Percentiles rank a stretch among this genome's conserved stretches.
These are phyloP conservation scores for Ischnura elegans DNA, from an alignment of 2,888 invertebrate species.

Conservation along the genomic window DNA sequence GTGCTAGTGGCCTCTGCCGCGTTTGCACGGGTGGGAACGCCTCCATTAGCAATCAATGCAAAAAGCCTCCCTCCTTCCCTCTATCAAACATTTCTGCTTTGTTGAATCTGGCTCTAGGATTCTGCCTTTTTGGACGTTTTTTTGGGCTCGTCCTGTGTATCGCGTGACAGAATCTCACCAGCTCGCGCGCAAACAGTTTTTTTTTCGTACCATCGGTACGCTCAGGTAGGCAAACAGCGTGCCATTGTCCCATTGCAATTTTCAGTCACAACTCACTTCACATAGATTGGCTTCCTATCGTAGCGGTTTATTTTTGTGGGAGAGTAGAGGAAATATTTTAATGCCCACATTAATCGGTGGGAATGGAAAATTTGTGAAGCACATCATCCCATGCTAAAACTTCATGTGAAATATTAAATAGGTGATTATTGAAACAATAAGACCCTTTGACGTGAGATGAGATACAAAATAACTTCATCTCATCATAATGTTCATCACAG, in stretches of 20 bases:
- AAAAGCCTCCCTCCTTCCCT: background rate
- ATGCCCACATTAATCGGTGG: no score
- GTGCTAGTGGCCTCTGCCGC: background rate
- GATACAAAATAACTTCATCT: no score
- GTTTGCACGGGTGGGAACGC: background rate
- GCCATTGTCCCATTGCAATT: background rate
- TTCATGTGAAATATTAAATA: no score
- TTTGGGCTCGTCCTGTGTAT: background rate
- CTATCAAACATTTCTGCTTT: background rate
- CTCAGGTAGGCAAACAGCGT: background rate
- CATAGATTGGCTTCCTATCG: background rate
- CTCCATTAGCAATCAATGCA: background rate
- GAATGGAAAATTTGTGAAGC: no score
- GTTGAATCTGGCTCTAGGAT: background rate
- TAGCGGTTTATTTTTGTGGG: no score
- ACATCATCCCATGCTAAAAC: no score
- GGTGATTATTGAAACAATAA: no score
- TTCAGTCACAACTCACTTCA: background rate
- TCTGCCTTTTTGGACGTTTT: background rate
- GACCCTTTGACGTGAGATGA: no score
- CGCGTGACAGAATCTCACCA: background rate
- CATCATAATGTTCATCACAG: no score
- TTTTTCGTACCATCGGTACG: background rate
- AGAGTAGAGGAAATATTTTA: no score
- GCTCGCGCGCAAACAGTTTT: background rate